Evolutionary conservation across 2,888 invertebrate genomes (phyloP), one percentile per base, ranked within the genome.

Genomic region (Pheosia tremula): DNA sequence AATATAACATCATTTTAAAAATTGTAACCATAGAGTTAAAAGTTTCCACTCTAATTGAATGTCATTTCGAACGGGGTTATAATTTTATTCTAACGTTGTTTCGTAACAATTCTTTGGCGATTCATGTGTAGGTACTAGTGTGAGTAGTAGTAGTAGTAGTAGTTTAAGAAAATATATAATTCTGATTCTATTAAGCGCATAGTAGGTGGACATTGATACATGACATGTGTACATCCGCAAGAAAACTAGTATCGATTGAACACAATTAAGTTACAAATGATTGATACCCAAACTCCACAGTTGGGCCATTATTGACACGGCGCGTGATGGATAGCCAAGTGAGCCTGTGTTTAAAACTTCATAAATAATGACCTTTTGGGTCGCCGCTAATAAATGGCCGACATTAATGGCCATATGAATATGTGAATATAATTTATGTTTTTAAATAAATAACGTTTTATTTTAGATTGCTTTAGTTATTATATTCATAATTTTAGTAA

Each of bases 211-310:
- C 8, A 43, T 47, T 5, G 47, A 47, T 47, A n/a, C 4, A 4
- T 47, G 4, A n/a, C 5, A n/a, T 45, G 10, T 10, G 11, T n/a
- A 47, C n/a, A n/a, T 47, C 65, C 59, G 66, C 61, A 71, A 64
- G 60, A 66, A 75, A 77, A 79, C 78, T 79, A 80, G 70, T 78
- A 77, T 71, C 72, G 67, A 69, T 69, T 61, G 66, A 65, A 59
- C 69, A 82, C 78, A 87, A 90, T 88, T 86, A 84, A 71, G 80
- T 90, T 89, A 89, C 74, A 81, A 83, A 86, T 91, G 91, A 92
- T 90, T 83, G 91, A 91, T 91, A 80, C 68, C 72, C 74, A 68
- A 75, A 74, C 75, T 74, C 68, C 64, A 63, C 56, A 71, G 68
- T 63, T 76, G 74, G 64, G 74, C 43, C 79, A 82, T 81, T 84